These are phyloP conservation scores for Megalurothrips usitatus DNA, from an alignment of 2,888 invertebrate genomes.

Conservation along the genomic window DNA sequence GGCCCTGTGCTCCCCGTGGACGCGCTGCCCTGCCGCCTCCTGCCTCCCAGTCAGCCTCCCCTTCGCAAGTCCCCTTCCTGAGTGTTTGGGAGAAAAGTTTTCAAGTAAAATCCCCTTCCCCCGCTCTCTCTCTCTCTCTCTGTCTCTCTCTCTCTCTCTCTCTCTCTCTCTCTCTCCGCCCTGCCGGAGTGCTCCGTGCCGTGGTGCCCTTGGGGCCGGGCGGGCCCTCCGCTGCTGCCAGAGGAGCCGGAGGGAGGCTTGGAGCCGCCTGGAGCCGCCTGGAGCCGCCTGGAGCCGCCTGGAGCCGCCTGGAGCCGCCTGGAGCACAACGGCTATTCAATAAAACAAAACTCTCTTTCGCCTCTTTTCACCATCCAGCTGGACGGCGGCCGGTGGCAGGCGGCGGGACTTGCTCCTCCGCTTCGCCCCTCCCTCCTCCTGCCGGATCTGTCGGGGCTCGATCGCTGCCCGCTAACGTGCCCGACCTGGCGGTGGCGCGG, in stretches of 20 bases:
- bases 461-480: background rate
- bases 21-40: background rate
- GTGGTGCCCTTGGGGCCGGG: too few species aligned
- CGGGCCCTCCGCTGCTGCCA: background rate
- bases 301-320: background rate
- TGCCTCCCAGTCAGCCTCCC: background rate
- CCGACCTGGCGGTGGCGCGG: background rate
- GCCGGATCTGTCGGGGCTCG: too few species aligned
- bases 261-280: background rate
- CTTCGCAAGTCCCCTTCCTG: background rate
- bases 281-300: background rate
- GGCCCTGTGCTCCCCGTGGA: too few species aligned
- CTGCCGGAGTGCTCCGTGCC: too few species aligned
- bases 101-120: background rate
- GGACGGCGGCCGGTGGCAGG: background rate
- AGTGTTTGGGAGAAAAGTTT: background rate
- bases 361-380: constrained; percentile 4
- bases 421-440: background rate
- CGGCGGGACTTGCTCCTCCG: background rate
- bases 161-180: background rate
- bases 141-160: too few species aligned
- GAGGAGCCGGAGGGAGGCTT: too few species aligned
- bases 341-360: constrained; percentile 23
- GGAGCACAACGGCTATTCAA: background rate
- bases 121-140: too few species aligned